A percentile compares a stretch with the other conserved stretches of the same genome.
phyloP scores from a whole-genome alignment of 2,113 vertebrate genomes.

The Anarrhichthys ocellatus region DNA sequence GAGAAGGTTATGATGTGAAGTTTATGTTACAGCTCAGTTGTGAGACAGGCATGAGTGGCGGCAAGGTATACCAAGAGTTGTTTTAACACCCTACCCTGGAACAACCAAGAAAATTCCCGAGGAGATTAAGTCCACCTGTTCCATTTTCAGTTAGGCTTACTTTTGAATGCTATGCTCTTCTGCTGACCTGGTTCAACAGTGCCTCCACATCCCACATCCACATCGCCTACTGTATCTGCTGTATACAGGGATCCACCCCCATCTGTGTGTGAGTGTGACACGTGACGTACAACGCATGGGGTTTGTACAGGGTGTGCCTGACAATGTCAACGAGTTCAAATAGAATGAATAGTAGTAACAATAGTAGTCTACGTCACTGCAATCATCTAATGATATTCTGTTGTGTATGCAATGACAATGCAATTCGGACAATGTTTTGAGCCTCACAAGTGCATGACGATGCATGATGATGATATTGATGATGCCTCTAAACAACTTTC shows the following conservation, averaged over 20 bases:
- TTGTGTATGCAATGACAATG: neutral
- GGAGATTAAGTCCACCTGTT: neutral
- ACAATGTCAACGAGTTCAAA: neutral
- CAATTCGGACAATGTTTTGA: neutral
- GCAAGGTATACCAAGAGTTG: neutral
- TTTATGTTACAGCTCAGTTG: neutral
- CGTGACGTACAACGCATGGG: neutral
- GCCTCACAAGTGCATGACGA: neutral
- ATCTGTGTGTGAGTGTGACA: neutral
- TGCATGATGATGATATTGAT: neutral
- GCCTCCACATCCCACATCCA: neutral
- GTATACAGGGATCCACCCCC: neutral
- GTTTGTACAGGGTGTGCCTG: neutral
- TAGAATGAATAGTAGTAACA: neutral
- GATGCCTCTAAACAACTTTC: neutral
- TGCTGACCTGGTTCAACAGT: neutral
- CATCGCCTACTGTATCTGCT: neutral
- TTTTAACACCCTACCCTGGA: neutral
- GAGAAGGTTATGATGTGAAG: neutral
- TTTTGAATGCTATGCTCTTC: neutral
- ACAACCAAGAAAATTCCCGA: neutral
- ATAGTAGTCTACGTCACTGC: neutral
- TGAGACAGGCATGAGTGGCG: neutral
- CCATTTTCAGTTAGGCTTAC: neutral
- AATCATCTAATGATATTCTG: neutral